phyloP scores from a whole-genome alignment of 2,113 vertebrate genomes.

The Chaetorhynchus papuensis region DNA sequence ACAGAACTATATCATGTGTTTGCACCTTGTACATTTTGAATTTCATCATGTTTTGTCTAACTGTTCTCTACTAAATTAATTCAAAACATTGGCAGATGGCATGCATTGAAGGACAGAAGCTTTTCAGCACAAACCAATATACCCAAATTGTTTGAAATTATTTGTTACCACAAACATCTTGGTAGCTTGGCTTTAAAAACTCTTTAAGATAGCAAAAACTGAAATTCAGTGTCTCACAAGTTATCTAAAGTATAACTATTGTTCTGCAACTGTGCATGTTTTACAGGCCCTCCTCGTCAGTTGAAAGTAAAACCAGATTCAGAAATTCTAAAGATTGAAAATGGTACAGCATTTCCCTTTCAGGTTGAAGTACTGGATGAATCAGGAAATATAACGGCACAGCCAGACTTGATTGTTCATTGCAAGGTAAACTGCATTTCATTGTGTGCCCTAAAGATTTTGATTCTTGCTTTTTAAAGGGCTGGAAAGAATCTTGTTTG shows the following conservation, averaged over 20 bases:
- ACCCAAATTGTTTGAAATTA: neutral
- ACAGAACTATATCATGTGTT: neutral
- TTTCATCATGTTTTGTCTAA: neutral
- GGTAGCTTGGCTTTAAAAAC: neutral
- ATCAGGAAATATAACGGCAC: conserved; percentile 82
- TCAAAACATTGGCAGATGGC: neutral
- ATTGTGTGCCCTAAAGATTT: neutral
- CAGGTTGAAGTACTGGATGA: conserved; percentile 85
- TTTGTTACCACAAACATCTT: neutral
- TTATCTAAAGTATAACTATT: neutral
- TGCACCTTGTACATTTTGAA: neutral
- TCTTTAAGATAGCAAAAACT: neutral
- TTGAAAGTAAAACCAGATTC: conserved; percentile 80
- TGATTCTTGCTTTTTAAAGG: neutral
- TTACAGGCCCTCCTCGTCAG: conserved; percentile 77
- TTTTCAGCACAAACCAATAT: neutral
- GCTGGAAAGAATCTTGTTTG: neutral
- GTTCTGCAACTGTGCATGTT: neutral
- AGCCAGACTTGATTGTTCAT: conserved; percentile 77
- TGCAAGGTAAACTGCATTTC: conserved; percentile 80
- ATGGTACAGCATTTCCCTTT: conserved; percentile 79
- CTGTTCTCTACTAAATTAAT: neutral
- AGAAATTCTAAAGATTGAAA: conserved; percentile 79
- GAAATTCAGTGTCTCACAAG: neutral
- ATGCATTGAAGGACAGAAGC: neutral